Evolutionary conservation across 2,888 invertebrate genomes (phyloP).

Genomic region (Euzophera pinguis): DNA sequence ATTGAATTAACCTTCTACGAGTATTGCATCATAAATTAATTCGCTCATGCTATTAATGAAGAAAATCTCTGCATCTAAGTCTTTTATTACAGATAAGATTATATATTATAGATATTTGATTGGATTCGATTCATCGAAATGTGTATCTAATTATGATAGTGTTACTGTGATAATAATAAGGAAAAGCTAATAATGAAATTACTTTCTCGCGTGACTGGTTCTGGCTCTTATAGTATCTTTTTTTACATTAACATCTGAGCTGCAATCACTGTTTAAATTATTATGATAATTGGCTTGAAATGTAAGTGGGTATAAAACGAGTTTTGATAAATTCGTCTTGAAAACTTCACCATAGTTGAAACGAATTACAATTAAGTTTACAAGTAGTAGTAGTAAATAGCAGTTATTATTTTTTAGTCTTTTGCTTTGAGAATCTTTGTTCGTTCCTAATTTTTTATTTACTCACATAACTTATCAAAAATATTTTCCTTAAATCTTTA

Average conservation of each 20-base stretch:
- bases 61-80: not conserved
- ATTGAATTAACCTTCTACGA: not conserved
- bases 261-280: not conserved
- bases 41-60: not conserved
- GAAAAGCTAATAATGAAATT: conserved; percentile 5
- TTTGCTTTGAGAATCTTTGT: too few relatives aligned
- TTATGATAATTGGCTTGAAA: not conserved
- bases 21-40: not conserved
- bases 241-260: too few relatives aligned
- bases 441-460: too few relatives aligned
- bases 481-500: too few relatives aligned
- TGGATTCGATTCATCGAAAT: conserved; percentile 3
- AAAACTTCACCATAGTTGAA: too few relatives aligned
- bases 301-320: conserved; percentile 34
- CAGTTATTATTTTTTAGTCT: too few relatives aligned
- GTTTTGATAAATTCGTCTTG: too few relatives aligned
- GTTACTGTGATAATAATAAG: not conserved
- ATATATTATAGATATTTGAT: too few relatives aligned
- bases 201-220: conserved; percentile 4
- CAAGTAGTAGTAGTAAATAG: too few relatives aligned
- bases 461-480: too few relatives aligned
- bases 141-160: not conserved
- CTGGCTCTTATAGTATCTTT: not conserved
- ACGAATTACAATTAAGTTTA: too few relatives aligned
- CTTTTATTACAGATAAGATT: not conserved